A percentile compares a stretch with the other conserved stretches of the same genome.
Conservation (phyloP, 2,113 vertebrate genomes). For the Solenodon paradoxus region DNA sequence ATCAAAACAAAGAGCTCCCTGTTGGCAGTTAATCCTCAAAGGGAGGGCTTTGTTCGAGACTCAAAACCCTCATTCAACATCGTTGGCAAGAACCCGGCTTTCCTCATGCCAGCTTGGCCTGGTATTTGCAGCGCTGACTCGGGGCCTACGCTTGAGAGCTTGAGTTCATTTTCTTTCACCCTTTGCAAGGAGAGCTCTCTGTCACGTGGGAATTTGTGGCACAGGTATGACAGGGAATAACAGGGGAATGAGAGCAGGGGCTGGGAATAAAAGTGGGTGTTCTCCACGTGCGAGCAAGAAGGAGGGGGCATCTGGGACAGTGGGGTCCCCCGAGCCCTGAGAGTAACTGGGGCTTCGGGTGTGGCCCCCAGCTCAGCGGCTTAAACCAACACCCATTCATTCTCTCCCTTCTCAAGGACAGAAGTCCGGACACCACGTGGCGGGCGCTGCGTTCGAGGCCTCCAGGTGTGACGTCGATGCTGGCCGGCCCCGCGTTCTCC, state of each 20-base stretch:
- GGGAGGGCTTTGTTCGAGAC: conserved; percentile 78
- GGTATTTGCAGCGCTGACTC: conserved; percentile 32
- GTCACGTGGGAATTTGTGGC: neutral
- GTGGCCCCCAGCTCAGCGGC: neutral
- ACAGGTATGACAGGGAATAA: neutral
- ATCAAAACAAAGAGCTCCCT: conserved; percentile 83
- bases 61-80: conserved; percentile 65
- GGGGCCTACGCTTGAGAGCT: conserved; percentile 5
- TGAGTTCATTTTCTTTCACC: neutral
- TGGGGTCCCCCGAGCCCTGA: too few species aligned
- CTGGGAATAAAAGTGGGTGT: neutral
- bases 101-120: conserved; percentile 64
- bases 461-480: neutral
- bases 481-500: rapidly evolving
- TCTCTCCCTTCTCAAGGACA: rapidly evolving
- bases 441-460: rapidly evolving
- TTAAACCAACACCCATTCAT: neutral
- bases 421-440: neutral
- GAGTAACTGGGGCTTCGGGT: too few species aligned
- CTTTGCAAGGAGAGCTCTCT: neutral
- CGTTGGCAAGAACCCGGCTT: conserved; percentile 71
- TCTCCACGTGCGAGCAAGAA: too few species aligned
- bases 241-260: rapidly evolving
- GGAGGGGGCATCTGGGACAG: neutral
- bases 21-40: conserved; percentile 78